Percentiles rank a stretch among this genome's conserved stretches.
phyloP scores from a whole-genome alignment of 1,140 invertebrate genomes.

The Mesaphorura yosii region DNA sequence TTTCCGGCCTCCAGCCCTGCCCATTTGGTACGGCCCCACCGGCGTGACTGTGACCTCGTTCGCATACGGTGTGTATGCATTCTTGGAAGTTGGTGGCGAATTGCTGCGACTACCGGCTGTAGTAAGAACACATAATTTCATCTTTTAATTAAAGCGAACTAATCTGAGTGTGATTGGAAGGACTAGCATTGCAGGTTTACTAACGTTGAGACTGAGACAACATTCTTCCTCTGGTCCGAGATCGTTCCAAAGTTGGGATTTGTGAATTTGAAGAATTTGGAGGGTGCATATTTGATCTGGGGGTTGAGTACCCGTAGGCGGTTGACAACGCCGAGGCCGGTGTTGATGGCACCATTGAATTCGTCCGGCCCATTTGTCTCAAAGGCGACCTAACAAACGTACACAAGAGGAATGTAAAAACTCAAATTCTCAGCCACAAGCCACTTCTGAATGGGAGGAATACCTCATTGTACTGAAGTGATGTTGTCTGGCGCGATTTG shows the following conservation, averaged over 20 bases:
- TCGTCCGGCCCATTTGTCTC: constrained; percentile 25
- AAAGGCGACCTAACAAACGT: too few relatives aligned
- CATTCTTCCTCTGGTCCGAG: constrained; percentile 21
- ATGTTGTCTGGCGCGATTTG: constrained; percentile 28
- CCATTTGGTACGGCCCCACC: not conserved
- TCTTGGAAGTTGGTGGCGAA: constrained; percentile 28
- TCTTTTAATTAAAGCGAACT: not conserved
- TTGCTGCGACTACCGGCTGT: constrained; percentile 30
- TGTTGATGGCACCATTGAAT: constrained; percentile 20
- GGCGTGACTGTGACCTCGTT: constrained; percentile 1
- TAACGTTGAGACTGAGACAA: constrained; percentile 31
- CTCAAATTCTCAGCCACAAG: too few relatives aligned
- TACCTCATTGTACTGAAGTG: constrained; percentile 26
- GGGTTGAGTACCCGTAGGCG: too few relatives aligned
- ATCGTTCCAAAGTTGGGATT: constrained; percentile 19
- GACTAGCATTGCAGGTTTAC: too few relatives aligned
- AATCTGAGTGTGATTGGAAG: too few relatives aligned
- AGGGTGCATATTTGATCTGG: too few relatives aligned
- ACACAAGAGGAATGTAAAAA: too few relatives aligned
- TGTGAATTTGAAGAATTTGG: too few relatives aligned
- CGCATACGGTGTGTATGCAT: constrained; percentile 28
- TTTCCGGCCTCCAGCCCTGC: constrained; percentile 10
- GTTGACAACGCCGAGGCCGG: constrained; percentile 1
- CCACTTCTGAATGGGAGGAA: too few relatives aligned
- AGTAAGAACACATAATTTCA: too few relatives aligned